Base-by-base conservation (phyloP, 2,113 vertebrate species). In the Cricetomys ansorgei region DNA sequence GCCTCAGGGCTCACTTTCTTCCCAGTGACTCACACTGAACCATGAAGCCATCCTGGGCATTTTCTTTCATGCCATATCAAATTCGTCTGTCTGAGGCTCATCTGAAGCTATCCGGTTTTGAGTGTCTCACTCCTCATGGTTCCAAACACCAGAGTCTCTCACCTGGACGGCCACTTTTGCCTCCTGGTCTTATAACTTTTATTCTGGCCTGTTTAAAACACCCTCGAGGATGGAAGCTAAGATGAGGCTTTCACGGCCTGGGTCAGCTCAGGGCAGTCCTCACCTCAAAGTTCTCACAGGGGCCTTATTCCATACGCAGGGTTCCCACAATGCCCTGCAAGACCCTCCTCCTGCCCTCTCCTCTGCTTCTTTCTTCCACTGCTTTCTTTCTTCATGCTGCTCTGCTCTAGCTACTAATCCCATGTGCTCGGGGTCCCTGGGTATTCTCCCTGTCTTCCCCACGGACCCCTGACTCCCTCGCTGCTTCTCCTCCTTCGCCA, bases 301-400 rank as follows among this genome's bases (percentile, higher is more conserved):
- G 31, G 16, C 5, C 4, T 57, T 37, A 5, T 37, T 50, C 48
- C n/a, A n/a, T n/a, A 5, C 45, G 21, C n/a, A 83, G 59, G 29
- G 64, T 21, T 31, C 84, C 37, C 45, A 19, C 7, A 62, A 2
- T 27, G 40, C 81, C 53, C 77, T n/a, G 3, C 5, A 65, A 37
- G 55, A 45, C 31, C 25, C 43, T 4, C 2, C 40, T 37, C 70
- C 67, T 73, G 1, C 7, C 9, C 0, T 10, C 59, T 25, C 75
- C 7, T 29, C 3, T 1, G 13, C 0, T 12, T 7, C 15, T 1
- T n/a, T 40, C 31, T 19, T 31, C 15, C 19, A 55, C n/a, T n/a
- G n/a, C n/a, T n/a, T n/a, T n/a, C n/a, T n/a, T n/a, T n/a, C 48
- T 9, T 48, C 91, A 5, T 4, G n/a, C 27, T 55, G 55, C 37